Base-by-base conservation (phyloP, 2,888 invertebrate genomes). In the Conchocele bisecta region DNA sequence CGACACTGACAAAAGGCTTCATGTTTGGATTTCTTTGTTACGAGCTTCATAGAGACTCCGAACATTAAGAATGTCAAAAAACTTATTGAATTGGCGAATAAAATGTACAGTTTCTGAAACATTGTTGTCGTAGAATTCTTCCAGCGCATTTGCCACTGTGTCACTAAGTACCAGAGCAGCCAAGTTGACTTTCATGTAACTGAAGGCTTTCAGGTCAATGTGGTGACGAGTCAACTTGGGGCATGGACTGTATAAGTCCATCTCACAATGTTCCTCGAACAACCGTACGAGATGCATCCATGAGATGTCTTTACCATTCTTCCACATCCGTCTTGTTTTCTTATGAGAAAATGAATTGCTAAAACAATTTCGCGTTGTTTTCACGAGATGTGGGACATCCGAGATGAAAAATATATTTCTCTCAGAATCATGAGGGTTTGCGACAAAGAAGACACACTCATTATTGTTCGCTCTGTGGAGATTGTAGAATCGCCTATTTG, bases 361-460 rank as follows among this genome's bases (percentile, higher is more conserved):
- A 15, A 81, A 78, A 44, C 74, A 75, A 22, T 80, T 80, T 24
- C 77, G 31, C 0, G 70, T 48, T 2, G 77, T 80, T 65, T 77
- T 7, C n/a, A 77, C 6, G 3, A 80, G 33, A 31, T 77, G 77
- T 37, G 77, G 77, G 0, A 57, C 67, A 59, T 78, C 72, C 4
- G 74, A 74, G 7, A 79, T 65, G 17, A 80, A 77, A 42, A 39
- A 69, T 7, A 68, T 61, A 13, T 33, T 37, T 29, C 60, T 48
- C 1, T n/a, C 13, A 50, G 20, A n/a, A 3, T 3, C 1, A 48
- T 26, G 26, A 39, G 57, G 20, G 50, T 29, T n/a, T 15, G 63
- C 53, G 3, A 35, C 17, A 33, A 48, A 61, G 5, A 61, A 26
- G 39, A 35, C 53, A 33, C 24, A 17, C 1, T 28, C 29, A 44